A percentile compares a stretch with the other conserved stretches of the same genome.
Evolutionary conservation across 2,888 invertebrate genomes (phyloP).

Genomic region (Aleiodes alternator): DNA sequence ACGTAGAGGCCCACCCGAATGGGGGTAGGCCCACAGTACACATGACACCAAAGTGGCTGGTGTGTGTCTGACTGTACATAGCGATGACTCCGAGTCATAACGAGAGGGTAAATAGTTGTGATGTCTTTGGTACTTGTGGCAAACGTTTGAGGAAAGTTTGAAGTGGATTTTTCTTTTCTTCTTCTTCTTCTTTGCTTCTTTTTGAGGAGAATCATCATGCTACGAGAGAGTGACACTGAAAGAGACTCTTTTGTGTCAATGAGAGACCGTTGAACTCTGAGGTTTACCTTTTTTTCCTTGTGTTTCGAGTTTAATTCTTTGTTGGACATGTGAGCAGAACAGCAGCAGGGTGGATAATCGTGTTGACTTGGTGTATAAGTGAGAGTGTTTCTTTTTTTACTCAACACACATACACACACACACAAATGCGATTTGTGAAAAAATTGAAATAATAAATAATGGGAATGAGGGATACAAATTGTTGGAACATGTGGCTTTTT

Average conservation of each 20-base stretch:
- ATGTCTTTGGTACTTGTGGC: neutral
- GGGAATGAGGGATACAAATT: constrained; percentile 1
- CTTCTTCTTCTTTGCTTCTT: too few relatives aligned
- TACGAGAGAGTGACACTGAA: neutral
- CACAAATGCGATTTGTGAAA: too few relatives aligned
- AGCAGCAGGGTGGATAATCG: neutral
- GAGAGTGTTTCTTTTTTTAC: constrained; percentile 1
- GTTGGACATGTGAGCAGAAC: constrained; percentile 11
- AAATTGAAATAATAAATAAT: too few relatives aligned
- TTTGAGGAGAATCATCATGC: neutral
- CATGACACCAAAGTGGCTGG: constrained; percentile 8
- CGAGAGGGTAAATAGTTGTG: constrained; percentile 14
- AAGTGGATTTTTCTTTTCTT: too few relatives aligned
- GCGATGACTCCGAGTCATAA: constrained; percentile 16
- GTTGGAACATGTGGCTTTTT: neutral
- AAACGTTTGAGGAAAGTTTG: neutral
- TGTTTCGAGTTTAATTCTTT: neutral
- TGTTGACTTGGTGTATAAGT: constrained; percentile 33
- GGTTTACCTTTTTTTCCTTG: neutral
- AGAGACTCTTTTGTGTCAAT: constrained; percentile 2
- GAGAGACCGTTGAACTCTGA: neutral
- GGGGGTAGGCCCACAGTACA: neutral
- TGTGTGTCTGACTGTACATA: constrained; percentile 13
- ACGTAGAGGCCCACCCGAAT: constrained; percentile 22
- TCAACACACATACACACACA: too few relatives aligned